Percentiles rank a stretch among this genome's conserved stretches.
Evolutionary conservation across 1,140 invertebrate species (phyloP).

Genomic region (Listronotus bonariensis): DNA sequence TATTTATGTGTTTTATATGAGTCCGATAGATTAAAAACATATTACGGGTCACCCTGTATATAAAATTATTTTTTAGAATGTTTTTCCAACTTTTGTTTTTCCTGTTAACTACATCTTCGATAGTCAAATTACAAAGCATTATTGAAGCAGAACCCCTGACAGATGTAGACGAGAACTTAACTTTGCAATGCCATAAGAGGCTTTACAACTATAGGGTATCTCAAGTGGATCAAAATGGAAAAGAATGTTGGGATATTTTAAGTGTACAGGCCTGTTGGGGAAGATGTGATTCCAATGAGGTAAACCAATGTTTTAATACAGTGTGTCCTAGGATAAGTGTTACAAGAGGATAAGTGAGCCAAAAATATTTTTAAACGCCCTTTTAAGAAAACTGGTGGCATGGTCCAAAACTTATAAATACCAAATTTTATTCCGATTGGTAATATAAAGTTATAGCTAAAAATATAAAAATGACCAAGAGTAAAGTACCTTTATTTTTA

Average conservation of each 20-base stretch:
- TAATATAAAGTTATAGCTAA: too few relatives aligned
- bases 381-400: too few relatives aligned
- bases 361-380: too few relatives aligned
- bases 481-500: too few relatives aligned
- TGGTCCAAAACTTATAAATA: too few relatives aligned
- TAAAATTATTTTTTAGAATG: constrained; percentile 20
- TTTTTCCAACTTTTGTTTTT: constrained; percentile 21
- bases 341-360: too few relatives aligned
- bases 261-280: constrained; percentile 81
- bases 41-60: too few relatives aligned
- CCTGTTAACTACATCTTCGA: constrained; percentile 3
- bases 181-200: constrained; percentile 57
- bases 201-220: constrained; percentile 59
- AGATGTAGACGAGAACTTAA: constrained; percentile 25
- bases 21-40: too few relatives aligned
- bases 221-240: constrained; percentile 66
- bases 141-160: constrained; percentile 18
- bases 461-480: too few relatives aligned
- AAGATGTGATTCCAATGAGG: constrained; percentile 81
- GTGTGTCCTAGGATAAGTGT: too few relatives aligned
- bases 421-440: too few relatives aligned
- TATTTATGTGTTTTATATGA: too few relatives aligned
- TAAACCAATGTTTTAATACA: constrained; percentile 43
- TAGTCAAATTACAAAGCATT: constrained; percentile 17
- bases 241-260: constrained; percentile 72